These are phyloP conservation scores for Corynorhinus townsendii DNA, from an alignment of 2,113 vertebrate species.

Conservation along the genomic window DNA sequence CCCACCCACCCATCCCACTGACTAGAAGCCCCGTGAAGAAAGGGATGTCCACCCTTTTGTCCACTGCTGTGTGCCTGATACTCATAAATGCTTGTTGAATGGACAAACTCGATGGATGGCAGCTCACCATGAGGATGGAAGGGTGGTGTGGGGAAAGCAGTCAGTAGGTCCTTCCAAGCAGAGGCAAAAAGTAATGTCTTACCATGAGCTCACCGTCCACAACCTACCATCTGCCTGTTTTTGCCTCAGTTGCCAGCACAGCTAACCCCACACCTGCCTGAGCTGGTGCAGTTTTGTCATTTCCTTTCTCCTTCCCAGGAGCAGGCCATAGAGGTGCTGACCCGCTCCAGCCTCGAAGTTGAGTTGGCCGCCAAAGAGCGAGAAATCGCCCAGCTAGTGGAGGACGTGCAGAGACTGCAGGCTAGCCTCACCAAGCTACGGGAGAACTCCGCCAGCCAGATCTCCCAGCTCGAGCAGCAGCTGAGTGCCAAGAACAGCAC, in stretches of 20 bases:
- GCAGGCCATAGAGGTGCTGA: conserved; percentile 88
- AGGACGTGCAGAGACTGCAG: conserved; percentile 97
- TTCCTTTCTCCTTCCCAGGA: conserved; percentile 77
- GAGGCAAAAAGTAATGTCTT: neutral
- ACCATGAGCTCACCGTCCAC: rapidly evolving
- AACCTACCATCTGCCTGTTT: neutral
- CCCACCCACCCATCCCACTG: neutral
- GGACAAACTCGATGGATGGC: too few species aligned
- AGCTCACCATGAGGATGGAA: neutral
- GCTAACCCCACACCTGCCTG: rapidly evolving
- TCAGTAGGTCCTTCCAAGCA: neutral
- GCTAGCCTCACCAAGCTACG: conserved; percentile 95
- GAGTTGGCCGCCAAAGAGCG: conserved; percentile 96
- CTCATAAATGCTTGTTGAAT: neutral
- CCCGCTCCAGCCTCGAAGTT: conserved; percentile 91
- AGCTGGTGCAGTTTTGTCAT: conserved; percentile 21
- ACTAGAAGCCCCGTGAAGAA: neutral
- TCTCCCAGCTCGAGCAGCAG: conserved; percentile 95
- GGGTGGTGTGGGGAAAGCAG: too few species aligned
- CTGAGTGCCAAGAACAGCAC: conserved; percentile 91
- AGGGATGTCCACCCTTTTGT: neutral
- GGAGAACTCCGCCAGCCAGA: conserved; percentile 94
- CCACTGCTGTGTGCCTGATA: neutral
- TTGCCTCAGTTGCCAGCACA: rapidly evolving
- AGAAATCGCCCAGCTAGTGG: conserved; percentile 96